These are phyloP conservation scores for Dolichopus griseipennis DNA, from an alignment of 2,888 invertebrate species.

Conservation along the genomic window DNA sequence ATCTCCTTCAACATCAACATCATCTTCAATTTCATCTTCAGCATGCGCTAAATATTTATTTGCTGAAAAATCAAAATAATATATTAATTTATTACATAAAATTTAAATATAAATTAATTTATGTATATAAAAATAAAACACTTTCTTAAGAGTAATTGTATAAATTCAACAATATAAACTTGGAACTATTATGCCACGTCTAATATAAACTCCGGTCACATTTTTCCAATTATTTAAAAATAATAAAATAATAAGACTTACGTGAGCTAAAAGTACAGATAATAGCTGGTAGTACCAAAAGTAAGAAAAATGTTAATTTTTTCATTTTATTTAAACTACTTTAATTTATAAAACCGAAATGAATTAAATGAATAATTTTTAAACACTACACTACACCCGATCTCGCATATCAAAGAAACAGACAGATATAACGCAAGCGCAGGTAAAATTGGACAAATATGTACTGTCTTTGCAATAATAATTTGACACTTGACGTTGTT, in stretches of 20 bases:
- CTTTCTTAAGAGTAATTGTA: constrained; percentile 8
- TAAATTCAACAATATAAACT: not conserved
- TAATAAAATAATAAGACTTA: constrained; percentile 47
- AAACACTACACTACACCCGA: constrained; percentile 20
- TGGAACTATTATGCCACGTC: constrained; percentile 21
- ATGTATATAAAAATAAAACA: not conserved
- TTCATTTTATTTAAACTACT: constrained; percentile 50
- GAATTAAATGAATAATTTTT: not conserved
- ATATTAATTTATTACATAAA: no score
- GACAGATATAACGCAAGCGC: constrained; percentile 21
- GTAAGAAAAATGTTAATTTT: constrained; percentile 53
- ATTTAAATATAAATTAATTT: no score
- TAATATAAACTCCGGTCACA: constrained; percentile 16
- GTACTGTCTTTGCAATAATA: constrained; percentile 23
- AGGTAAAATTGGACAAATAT: constrained; percentile 22
- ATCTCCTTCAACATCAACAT: constrained; percentile 62
- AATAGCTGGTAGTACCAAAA: constrained; percentile 62
- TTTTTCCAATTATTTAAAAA: constrained; percentile 24
- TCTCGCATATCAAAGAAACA: constrained; percentile 24
- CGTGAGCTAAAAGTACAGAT: constrained; percentile 62
- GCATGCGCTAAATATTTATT: constrained; percentile 50
- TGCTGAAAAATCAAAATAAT: constrained; percentile 34
- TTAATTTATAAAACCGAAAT: constrained; percentile 7
- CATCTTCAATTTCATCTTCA: constrained; percentile 51
- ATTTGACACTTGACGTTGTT: constrained; percentile 20